Conservation (phyloP, 2,797 vertebrate genomes). For the Rhyacichthys aspro region DNA sequence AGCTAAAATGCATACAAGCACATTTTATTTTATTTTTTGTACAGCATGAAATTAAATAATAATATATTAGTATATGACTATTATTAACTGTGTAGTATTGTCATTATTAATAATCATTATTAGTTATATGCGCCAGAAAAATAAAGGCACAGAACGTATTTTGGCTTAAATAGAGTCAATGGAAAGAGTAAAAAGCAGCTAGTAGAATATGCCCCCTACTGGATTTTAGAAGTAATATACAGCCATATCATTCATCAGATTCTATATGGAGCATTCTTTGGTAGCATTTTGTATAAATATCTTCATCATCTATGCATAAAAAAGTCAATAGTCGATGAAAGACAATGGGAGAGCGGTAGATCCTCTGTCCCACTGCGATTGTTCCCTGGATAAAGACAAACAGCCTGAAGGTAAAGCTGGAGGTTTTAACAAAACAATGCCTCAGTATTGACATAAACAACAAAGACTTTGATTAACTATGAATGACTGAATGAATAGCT, state of each 20-base stretch:
- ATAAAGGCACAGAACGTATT: too few species aligned
- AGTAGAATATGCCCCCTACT: constrained; percentile 72
- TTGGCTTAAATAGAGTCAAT: not conserved
- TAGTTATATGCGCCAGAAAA: too few species aligned
- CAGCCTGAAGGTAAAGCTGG: constrained; percentile 1
- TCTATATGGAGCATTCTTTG: too few species aligned
- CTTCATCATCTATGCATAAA: too few species aligned
- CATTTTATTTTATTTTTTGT: too few species aligned
- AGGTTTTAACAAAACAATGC: constrained; percentile 43
- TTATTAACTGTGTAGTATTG: too few species aligned
- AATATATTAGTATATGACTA: too few species aligned
- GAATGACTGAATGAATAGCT: not conserved
- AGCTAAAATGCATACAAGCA: too few species aligned
- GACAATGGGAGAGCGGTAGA: constrained; percentile 36
- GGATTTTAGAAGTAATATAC: constrained; percentile 51
- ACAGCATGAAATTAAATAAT: too few species aligned
- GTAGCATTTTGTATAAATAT: too few species aligned
- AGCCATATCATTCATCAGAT: not conserved
- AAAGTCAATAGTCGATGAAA: not conserved
- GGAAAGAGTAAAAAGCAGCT: constrained; percentile 15
- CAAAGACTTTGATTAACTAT: constrained; percentile 31
- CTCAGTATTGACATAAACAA: constrained; percentile 30
- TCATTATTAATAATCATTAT: too few species aligned
- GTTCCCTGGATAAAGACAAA: constrained; percentile 65
- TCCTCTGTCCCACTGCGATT: constrained; percentile 20